Base-by-base conservation (phyloP, 2,888 invertebrate species). In the Eupithecia centaureata region DNA sequence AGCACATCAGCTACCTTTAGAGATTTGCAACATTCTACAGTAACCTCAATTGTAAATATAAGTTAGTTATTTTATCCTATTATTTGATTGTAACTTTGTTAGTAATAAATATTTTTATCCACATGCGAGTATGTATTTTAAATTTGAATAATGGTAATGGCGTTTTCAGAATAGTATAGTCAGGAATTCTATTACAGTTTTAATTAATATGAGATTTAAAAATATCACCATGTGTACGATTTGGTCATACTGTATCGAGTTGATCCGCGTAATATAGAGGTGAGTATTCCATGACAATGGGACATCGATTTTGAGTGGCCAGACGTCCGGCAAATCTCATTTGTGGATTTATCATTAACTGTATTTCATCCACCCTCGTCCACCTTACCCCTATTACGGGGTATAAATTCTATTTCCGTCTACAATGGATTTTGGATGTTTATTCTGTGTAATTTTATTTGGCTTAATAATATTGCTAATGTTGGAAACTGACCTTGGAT, bases 281-380 rank as follows among this genome's bases (percentile, higher is more conserved):
- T 92, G 90, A 91, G 90, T 90, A 88, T 89, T 87, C 87, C 84
- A 82, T 89, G 87, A 93, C 92, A 93, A 92, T 91, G 76, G 89
- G 76, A 79, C 84, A 86, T 86, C 85, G 87, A 86, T 87, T 88
- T 90, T 85, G 91, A 92, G 92, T 92, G 90, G 91, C 89, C 92
- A 87, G 87, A 85, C 88, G 92, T 89, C 91, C 91, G 83, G 88
- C 90, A 92, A 92, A 93, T 93, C 93, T 92, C 92, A 92, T 93
- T 93, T 92, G 91, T 90, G 92, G 92, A 92, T 91, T 93, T 93
- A 92, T 93, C 92, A 92, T 92, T 92, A 92, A 91, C 91, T 88
- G 89, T 88, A 91, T 92, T 92, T 89, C 89, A 90, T 87, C 85
- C 90, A 90, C 92, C 92, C 92, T 88, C 87, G 83, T 84, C 84